Base-by-base conservation (phyloP, 2,888 invertebrate species). In the Deladenus siricidicola region DNA sequence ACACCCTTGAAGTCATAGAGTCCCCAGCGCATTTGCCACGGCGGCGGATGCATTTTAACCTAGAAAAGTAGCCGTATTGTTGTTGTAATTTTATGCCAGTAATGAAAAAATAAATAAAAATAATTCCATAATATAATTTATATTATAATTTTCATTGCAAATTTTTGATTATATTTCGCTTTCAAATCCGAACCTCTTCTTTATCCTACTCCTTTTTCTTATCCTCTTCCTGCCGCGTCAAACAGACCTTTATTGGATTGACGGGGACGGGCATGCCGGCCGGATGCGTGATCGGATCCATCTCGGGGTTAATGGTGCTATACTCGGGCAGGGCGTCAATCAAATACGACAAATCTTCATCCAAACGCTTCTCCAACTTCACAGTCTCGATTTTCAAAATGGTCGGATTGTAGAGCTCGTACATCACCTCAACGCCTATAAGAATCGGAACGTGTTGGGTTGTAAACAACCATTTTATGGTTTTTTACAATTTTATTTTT, bases 341-440 rank as follows among this genome's bases (percentile, higher is more conserved):
- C 52, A 99, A 83, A 79, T 96, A 99, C 19, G 85, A 83, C 51
- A 99, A 82, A 73, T 89, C 86, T 28, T 88, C 86, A 81, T 99
- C 98, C 23, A 96, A 81, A 55, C 96, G 85, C 79, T 90, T 93
- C 80, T 98, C 96, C 39, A 98, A 83, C 39, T 87, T 86, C 17
- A 99, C 81, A 1, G 94, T 89, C 82, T 93, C 90, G 39, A 99
- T 87, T 77, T 85, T 87, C 72, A 87, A 87, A 65, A 99, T 85
- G 0, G 88, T 86, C 17, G 98, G 96, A 81, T 91, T 93, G 78
- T 99, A 99, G 77, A 96, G 82, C 63, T 92, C 87, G 81, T 88
- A 94, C 68, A 84, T 80, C 70, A 88, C 83, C 81, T 87, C 87
- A 51, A 86, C 80, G 28, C 85, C 85, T 84, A 45, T 42, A 74